Base-by-base conservation (phyloP, 92 coral and sea anemone species). In the Bergia puertoricense region DNA sequence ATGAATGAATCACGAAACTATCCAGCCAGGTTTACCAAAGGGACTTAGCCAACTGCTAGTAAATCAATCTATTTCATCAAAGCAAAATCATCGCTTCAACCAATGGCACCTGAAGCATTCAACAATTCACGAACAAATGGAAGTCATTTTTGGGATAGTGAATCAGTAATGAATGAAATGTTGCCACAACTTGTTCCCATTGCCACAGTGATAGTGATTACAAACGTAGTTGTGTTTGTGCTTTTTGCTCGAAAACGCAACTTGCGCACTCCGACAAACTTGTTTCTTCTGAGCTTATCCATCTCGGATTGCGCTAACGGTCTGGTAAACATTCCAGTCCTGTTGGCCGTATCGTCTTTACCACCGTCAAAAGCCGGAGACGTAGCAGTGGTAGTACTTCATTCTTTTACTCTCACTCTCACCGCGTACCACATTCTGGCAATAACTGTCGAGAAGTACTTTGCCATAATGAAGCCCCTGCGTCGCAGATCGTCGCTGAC, bases 221-320 rank as follows among this genome's bases (percentile, higher is more conserved):
- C 67, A 7, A 84, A 84, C 16, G 8, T 50, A 0, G 77, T 72
- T 3, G 87, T 84, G 9, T 84, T 84, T 68, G 87, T 8, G 42
- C 75, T 84, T 1, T 84, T 84, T 8, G 68, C 45, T 13, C 67
- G 87, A 69, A 84, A 84, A 18, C 87, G 79, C 18, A 46, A 7
- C 66, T 48, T 84, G 20, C 87, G 87, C 15, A 84, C 87, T 51
- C 87, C 87, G 13, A 69, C 78, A 30, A 84, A 84, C 87, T 8
- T 84, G 87, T 84, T 84, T 84, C 87, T 84, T 84, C 48, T 84
- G 30, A 84, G 87, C 75, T 71, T 84, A 22, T 36, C 87, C 78
- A 71, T 84, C 16, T 71, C 87, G 1, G 87, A 84, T 48, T 84
- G 87, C n/a, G 79, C 79, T 13, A 69, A 84, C 23, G 87, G 87